A percentile compares a stretch with the other conserved stretches of the same genome.
These are phyloP conservation scores for Tangara arthus DNA, from an alignment of 2,797 vertebrate species.

Conservation along the genomic window DNA sequence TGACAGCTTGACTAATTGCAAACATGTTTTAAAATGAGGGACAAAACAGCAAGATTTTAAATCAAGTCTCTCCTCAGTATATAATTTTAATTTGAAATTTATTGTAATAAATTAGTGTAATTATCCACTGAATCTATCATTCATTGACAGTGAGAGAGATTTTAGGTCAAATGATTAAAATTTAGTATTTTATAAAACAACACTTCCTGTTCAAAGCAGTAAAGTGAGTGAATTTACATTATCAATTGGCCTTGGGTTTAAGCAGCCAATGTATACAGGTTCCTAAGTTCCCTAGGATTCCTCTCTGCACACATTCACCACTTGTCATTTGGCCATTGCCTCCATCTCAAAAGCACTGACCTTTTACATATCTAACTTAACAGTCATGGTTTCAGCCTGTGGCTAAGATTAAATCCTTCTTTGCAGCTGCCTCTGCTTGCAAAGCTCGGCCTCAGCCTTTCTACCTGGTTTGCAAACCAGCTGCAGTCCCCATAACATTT, in stretches of 20 bases:
- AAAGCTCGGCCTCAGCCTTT: background rate
- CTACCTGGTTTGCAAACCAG: background rate
- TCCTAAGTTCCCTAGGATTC: background rate
- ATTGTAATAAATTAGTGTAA: conserved; percentile 58
- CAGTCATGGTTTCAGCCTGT: background rate
- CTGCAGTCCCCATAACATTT: background rate
- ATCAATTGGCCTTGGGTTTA: background rate
- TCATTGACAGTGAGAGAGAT: background rate
- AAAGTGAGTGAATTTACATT: background rate
- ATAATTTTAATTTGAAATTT: conserved; percentile 67
- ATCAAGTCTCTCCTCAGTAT: conserved; percentile 35
- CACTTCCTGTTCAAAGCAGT: background rate
- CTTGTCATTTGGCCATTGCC: background rate
- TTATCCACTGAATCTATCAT: conserved; percentile 36
- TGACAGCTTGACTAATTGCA: conserved; percentile 52
- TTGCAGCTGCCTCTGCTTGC: background rate
- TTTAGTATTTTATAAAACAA: background rate
- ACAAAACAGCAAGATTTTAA: conserved; percentile 51
- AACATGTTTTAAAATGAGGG: conserved; percentile 31
- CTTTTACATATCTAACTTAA: background rate
- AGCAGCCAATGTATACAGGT: background rate
- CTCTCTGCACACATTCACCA: background rate
- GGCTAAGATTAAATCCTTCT: conserved; percentile 10
- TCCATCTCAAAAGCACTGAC: background rate
- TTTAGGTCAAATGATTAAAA: conserved; percentile 28